A percentile compares a stretch with the other conserved stretches of the same genome.
phyloP scores from a whole-genome alignment of 2,113 vertebrate species.

The Variabilichromis moorii region DNA sequence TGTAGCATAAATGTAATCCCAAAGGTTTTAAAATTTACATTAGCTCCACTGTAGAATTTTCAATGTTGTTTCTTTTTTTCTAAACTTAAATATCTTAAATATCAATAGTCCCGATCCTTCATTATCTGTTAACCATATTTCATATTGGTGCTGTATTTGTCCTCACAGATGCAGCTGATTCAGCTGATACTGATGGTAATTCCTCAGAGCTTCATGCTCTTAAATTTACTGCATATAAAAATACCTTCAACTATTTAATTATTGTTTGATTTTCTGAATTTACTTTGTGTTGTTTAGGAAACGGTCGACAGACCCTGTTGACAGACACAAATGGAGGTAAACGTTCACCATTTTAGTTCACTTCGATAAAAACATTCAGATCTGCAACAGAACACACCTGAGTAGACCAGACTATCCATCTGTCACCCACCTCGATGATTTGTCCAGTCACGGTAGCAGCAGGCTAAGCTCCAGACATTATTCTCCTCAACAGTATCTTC shows the following conservation, averaged over 20 bases:
- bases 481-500: background rate
- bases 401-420: background rate
- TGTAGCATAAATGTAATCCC: background rate
- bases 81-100: background rate
- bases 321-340: slow-evolving; percentile 19
- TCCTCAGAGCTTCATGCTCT: background rate
- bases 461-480: background rate
- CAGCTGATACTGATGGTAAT: background rate
- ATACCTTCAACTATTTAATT: background rate
- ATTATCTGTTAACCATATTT: background rate
- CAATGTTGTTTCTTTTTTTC: background rate
- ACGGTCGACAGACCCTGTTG: slow-evolving; percentile 47
- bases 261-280: background rate
- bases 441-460: background rate
- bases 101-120: background rate
- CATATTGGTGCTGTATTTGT: background rate
- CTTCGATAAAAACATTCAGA: background rate
- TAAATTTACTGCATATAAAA: background rate
- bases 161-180: slow-evolving; percentile 1
- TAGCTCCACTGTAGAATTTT: background rate
- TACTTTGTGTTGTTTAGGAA: slow-evolving; percentile 39
- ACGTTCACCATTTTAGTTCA: background rate
- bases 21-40: background rate
- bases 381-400: background rate
- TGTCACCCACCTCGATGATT: background rate